Evolutionary conservation across 2,888 invertebrate species (phyloP), one percentile per base, ranked within the genome.

Genomic region (Drosophila ezoana): DNA sequence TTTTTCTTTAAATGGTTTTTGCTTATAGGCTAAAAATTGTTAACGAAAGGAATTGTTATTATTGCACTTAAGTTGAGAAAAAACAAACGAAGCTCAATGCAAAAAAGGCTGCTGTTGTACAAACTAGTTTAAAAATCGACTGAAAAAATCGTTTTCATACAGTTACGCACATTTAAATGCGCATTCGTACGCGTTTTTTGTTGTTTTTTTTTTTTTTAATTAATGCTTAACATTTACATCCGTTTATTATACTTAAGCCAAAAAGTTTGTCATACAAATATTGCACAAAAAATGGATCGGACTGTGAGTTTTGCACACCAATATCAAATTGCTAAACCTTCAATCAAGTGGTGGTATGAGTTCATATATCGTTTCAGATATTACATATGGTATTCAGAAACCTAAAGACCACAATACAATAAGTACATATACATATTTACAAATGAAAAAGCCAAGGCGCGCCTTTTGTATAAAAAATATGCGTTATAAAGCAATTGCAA

Each of bases 201-300:
- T 28, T 8, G 28, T 28, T 28, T 8, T 23, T 23, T 6, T 20
- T 20, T 23, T 23, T 23, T 23, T 5, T 20, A 0, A 41, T 59
- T 81, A 65, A 63, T 78, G 79, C 79, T 58, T 79, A 79, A 69
- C 75, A 79, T 40, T 58, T 69, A 79, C 63, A 69, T 51, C 67
- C 75, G 47, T 72, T 45, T 82, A 23, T 54, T 28, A 35, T 84
- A 73, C 79, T 78, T 81, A 89, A 89, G 76, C 74, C 77, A 89
- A 85, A 87, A 85, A 87, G 86, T 75, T 80, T 89, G 87, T 89
- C 89, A 89, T 89, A 87, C 87, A 87, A 87, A 88, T 90, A 87
- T 89, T 89, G 89, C 87, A 89, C 84, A 87, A 88, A 79, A 87
- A 90, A 88, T 88, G 88, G 88, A 88, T 88, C 88, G 88, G 88